Evolutionary conservation across 2,113 vertebrate species (phyloP).

Genomic region (Progne subis): DNA sequence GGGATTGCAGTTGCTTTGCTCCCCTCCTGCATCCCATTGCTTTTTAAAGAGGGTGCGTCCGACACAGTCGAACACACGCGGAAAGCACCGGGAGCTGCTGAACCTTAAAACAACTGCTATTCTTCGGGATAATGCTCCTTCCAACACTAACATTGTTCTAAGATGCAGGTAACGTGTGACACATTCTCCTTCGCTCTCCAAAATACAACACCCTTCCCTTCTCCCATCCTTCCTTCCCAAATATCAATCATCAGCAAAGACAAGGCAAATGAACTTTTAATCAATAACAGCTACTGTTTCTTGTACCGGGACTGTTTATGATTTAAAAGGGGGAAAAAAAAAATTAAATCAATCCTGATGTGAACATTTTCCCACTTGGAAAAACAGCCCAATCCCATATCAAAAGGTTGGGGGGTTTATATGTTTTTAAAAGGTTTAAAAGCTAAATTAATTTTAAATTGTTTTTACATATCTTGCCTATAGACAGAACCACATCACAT

Average conservation of each 20-base stretch:
- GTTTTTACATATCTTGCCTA: slow-evolving; percentile 60
- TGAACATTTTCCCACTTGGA: slow-evolving; percentile 73
- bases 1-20: slow-evolving; percentile 31
- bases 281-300: slow-evolving; percentile 83
- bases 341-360: slow-evolving; percentile 79
- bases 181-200: slow-evolving; percentile 49
- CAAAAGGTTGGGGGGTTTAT: slow-evolving; percentile 49
- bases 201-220: slow-evolving; percentile 60
- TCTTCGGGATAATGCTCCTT: not conserved
- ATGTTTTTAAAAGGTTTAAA: slow-evolving; percentile 63
- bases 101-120: slow-evolving; percentile 58
- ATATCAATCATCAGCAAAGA: slow-evolving; percentile 76
- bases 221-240: slow-evolving; percentile 63
- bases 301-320: slow-evolving; percentile 78
- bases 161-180: slow-evolving; percentile 73
- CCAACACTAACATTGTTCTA: slow-evolving; percentile 65
- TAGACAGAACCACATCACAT: slow-evolving; percentile 48
- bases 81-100: slow-evolving; percentile 13
- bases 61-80: not conserved
- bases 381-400: slow-evolving; percentile 65
- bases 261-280: slow-evolving; percentile 80
- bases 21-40: slow-evolving; percentile 10
- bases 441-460: slow-evolving; percentile 70
- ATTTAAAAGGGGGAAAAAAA: slow-evolving; percentile 72
- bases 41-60: not conserved